Conservation (phyloP, 1,140 invertebrate genomes). For the Ostrea edulis region DNA sequence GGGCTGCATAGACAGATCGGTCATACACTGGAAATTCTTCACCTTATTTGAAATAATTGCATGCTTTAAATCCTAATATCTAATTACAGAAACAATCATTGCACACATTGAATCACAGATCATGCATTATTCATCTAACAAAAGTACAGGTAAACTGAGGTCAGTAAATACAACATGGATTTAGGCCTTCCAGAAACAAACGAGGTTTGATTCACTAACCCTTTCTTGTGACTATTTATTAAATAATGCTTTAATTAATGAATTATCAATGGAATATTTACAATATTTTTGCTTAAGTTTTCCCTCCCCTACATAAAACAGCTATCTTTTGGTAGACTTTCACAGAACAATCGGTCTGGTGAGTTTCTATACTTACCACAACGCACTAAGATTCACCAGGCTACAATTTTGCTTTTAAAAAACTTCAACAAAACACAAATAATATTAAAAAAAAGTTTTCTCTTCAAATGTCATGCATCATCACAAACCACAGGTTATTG, state of each 20-base stretch:
- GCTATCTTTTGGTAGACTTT: no score
- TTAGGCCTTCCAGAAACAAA: neutral
- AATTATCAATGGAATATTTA: neutral
- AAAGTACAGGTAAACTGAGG: neutral
- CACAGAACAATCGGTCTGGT: no score
- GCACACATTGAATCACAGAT: neutral
- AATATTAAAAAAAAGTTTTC: no score
- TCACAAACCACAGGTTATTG: no score
- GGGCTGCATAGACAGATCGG: slow-evolving; percentile 55
- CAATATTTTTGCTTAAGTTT: neutral
- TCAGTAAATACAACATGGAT: neutral
- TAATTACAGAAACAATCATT: neutral
- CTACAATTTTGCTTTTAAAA: no score
- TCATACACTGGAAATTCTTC: slow-evolving; percentile 60
- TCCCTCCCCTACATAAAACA: no score
- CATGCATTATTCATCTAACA: neutral
- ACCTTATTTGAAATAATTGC: slow-evolving; percentile 47
- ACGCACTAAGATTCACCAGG: no score
- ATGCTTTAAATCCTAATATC: neutral
- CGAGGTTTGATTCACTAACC: neutral
- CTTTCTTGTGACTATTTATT: neutral
- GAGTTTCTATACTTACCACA: no score
- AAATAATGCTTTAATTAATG: neutral
- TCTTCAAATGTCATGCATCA: no score
- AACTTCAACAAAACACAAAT: no score